Evolutionary conservation across 2,797 vertebrate species (phyloP), one percentile per base, ranked within the genome.

Genomic region (Pipistrellus kuhlii): DNA sequence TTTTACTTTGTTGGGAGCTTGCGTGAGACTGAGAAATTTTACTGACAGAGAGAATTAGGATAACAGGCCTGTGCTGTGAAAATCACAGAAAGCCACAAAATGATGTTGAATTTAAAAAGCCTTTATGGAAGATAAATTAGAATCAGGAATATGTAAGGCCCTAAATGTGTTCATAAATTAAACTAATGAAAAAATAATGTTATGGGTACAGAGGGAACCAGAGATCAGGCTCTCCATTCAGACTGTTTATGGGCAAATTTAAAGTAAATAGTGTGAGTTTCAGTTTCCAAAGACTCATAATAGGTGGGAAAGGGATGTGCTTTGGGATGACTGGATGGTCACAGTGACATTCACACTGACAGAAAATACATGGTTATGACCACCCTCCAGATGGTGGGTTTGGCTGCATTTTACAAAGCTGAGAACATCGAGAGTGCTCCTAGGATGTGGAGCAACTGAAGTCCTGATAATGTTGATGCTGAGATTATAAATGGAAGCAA

Each of bases 61-160:
- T 88, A 90, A 59, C 77, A 13, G 4, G 6, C 55, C 20, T 76
- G 62, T 46, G 12, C 48, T 75, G 44, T 64, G n/a, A 73, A 87
- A 59, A 83, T 75, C n/a, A 91, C 32, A 87, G 35, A 93, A 90
- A 88, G 8, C n/a, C 25, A n/a, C 10, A 86, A 64, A 77, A 72
- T 64, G 62, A 75, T 53, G 3, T 59, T 73, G n/a, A 46, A 32
- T 82, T 20, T 32, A 68, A 68, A 32, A 88, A 78, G 21, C 3
- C 68, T 95, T 62, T 41, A 11, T 41, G 27, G 53, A 35, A 20
- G 3, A 57, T 91, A 46, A 83, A 5, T 90, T 85, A 85, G 62
- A 14, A 80, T 57, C 51, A 71, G 30, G 38, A 88, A 38, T 35
- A 71, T 64, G 44, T 84, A 3, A 92, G n/a, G 35, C 0, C 30